These are phyloP conservation scores for Solea solea DNA, from an alignment of 2,113 vertebrate genomes.

Conservation along the genomic window DNA sequence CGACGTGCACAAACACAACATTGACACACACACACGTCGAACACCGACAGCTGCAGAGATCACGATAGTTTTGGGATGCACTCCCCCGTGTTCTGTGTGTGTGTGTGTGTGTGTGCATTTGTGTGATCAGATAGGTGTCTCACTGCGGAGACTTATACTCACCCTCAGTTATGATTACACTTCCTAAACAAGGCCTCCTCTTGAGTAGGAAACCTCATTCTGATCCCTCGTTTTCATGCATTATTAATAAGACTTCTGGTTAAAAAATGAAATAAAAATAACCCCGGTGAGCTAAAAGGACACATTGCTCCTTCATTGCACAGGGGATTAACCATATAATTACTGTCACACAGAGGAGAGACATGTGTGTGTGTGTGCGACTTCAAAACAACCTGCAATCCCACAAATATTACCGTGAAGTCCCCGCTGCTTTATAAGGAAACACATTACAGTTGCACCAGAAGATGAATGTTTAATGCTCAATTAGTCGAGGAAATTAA, in stretches of 20 bases:
- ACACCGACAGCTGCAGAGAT: constrained; percentile 22
- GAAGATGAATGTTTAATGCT: constrained; percentile 1
- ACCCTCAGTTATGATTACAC: constrained; percentile 42
- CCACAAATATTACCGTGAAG: not conserved
- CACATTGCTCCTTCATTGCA: constrained; percentile 36
- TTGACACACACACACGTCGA: constrained; percentile 21
- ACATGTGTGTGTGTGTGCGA: not conserved
- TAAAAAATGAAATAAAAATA: constrained; percentile 30
- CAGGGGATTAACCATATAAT: constrained; percentile 31
- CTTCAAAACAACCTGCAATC: not conserved
- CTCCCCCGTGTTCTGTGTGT: not conserved
- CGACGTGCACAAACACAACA: constrained; percentile 5
- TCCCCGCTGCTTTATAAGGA: constrained; percentile 1
- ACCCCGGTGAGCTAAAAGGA: constrained; percentile 28
- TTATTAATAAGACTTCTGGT: constrained; percentile 64
- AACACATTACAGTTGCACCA: constrained; percentile 5
- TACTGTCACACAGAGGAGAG: constrained; percentile 1
- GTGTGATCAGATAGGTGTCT: not conserved
- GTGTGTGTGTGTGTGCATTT: not conserved
- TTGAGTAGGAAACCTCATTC: constrained; percentile 45
- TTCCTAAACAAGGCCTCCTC: constrained; percentile 47
- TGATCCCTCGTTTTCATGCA: constrained; percentile 60
- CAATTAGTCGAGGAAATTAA: not conserved
- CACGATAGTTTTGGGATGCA: constrained; percentile 4
- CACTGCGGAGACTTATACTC: constrained; percentile 25